Evolutionary conservation across 1,140 invertebrate genomes (phyloP), one percentile per base, ranked within the genome.

Genomic region (Neoseiulus cucumeris): DNA sequence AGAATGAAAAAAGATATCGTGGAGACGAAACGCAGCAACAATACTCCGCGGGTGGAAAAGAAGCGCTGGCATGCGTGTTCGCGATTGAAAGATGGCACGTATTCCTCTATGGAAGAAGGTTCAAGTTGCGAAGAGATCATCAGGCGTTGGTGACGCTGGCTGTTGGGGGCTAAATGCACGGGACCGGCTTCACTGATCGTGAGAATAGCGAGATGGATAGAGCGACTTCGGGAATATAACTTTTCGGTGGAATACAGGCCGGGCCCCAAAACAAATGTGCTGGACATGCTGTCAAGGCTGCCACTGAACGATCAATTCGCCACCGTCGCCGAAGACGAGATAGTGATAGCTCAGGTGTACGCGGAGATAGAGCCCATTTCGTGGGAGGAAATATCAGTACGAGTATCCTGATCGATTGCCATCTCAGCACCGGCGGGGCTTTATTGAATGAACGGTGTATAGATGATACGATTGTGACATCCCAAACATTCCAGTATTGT

Each of bases 1-100:
- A 28, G 4, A 4, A 47, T 47, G 45, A 47, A 47, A 47, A 4
- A 14, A 14, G 18, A 28, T 5, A 47, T 47, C 7, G 14, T 28
- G 14, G 45, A 20, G 14, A 72, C 14, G 71, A 72, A 45, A 74
- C 74, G 41, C 68, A 83, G 39, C 75, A 77, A 0, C 68, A 73
- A 7, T 77, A 76, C 64, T 71, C 73, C 4, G 68, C 76, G 1
- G 70, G 72, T 1, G 73, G 76, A 65, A 68, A 82, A 14, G 78
- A 81, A 69, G 81, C 77, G 7, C 81, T 47, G 25, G 45, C 45
- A 14, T 20, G 45, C 7, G 45, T 47, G 4, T 47, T 47, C 45
- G 45, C 45, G 5, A 39, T 39, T 9, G 33, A 39, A 9, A 39
- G 33, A 39, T 39, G 33, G 33, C 33, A 39, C 33, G 33, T 39